Evolutionary conservation across 2,888 invertebrate genomes (phyloP), one percentile per base, ranked within the genome.

Genomic region (Tigriopus californicus): DNA sequence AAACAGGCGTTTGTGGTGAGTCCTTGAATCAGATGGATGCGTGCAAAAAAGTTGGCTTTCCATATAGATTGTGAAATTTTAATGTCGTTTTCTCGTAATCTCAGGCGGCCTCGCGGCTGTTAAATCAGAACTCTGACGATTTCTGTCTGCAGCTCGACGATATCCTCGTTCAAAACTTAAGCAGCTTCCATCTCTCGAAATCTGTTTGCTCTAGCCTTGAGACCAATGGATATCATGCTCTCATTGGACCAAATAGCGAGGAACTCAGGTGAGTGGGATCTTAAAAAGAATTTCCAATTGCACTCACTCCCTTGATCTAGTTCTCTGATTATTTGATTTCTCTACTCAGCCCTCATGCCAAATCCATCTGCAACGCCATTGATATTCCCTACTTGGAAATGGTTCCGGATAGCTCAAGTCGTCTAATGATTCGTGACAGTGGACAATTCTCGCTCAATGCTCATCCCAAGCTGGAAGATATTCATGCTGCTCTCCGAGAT

Each of bases 371-470:
- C 69, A 83, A 84, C 69, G 81, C 83, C 18, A 73, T 85, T 63
- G 84, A 85, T 70, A 81, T 86, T 66, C 85, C 85, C 47, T 83
- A 85, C 71, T 73, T 86, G 64, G 83, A 84, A 70, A 78, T 81
- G 59, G 75, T 81, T 63, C 72, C 80, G 64, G 79, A 79, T 68
- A 52, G 25, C 20, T 24, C 47, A 11, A 18, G 20, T 20, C 22
- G 47, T 11, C 18, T 20, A 11, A 33, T 33, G 44, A 18, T 24
- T 41, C 20, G 15, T 70, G 77, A 77, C 63, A 72, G 74, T 64
- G 76, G 76, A 53, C 80, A 81, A 70, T 82, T 82, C 70, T 83
- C 84, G 54, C 81, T 87, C 68, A 87, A 85, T 71, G 73, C 87
- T 49, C 79, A 83, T 71, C 87, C 87, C 51, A 78, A 83, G 65